These are phyloP conservation scores for Anomalospiza imberbis DNA, from an alignment of 2,797 vertebrate species.

Conservation along the genomic window DNA sequence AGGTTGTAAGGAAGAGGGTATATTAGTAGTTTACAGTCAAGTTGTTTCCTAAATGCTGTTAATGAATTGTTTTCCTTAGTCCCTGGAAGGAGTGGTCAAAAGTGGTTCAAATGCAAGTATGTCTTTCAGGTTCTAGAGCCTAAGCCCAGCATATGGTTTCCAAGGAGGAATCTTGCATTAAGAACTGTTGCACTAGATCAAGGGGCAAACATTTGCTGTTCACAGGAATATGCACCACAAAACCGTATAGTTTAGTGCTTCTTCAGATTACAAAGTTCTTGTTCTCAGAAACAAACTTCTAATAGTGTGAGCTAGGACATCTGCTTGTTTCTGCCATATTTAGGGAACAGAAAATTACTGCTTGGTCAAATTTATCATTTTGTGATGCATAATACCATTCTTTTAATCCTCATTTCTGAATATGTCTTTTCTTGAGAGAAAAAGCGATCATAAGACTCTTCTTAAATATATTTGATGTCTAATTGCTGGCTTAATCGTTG, in stretches of 20 bases:
- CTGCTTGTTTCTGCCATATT: conserved; percentile 7
- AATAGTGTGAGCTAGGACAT: neutral
- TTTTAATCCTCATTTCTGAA: neutral
- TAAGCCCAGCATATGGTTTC: neutral
- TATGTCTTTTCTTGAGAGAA: neutral
- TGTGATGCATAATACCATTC: neutral
- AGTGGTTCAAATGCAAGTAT: neutral
- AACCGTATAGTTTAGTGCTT: neutral
- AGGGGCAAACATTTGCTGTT: neutral
- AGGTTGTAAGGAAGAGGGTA: neutral
- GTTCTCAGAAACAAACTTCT: neutral
- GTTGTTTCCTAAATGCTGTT: neutral
- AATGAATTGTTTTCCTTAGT: neutral
- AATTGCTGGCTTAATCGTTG: neutral
- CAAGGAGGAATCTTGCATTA: neutral
- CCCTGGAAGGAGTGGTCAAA: neutral
- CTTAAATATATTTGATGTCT: neutral
- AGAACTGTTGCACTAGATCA: neutral
- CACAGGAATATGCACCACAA: neutral
- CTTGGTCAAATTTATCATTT: conserved; percentile 10
- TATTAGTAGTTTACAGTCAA: neutral
- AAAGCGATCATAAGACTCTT: neutral
- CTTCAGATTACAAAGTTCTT: neutral
- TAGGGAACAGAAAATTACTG: conserved; percentile 2
- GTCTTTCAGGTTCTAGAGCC: neutral